Evolutionary conservation across 2,888 invertebrate genomes (phyloP).

Genomic region (Eupithecia insigniata): DNA sequence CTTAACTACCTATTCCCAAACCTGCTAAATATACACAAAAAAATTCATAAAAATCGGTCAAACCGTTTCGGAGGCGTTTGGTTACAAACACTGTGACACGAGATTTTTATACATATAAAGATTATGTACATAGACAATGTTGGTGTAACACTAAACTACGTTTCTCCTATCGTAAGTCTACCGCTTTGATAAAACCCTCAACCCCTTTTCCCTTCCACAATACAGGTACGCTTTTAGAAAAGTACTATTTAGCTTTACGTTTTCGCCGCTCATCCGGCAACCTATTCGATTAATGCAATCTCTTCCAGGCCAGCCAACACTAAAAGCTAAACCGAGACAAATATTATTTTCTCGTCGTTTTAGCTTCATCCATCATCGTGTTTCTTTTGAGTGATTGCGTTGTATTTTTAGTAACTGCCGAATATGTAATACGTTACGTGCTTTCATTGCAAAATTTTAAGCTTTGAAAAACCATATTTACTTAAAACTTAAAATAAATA

Average conservation of each 20-base stretch:
- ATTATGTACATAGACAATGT: too few relatives aligned
- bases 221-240: neutral
- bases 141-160: neutral
- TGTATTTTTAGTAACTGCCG: conserved; percentile 17
- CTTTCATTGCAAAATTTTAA: neutral
- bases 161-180: neutral
- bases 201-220: neutral
- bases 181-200: neutral
- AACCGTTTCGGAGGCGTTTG: too few relatives aligned
- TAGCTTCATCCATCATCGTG: conserved; percentile 31
- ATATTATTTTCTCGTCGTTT: conserved; percentile 16
- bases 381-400: conserved; percentile 23
- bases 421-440: neutral
- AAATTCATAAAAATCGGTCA: too few relatives aligned
- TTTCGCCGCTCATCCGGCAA: conserved; percentile 5
- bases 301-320: conserved; percentile 17
- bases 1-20: too few relatives aligned
- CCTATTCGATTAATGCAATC: conserved; percentile 10
- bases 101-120: too few relatives aligned
- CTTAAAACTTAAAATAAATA: too few relatives aligned
- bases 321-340: conserved; percentile 15
- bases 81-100: too few relatives aligned
- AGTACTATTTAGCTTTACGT: conserved; percentile 4
- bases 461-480: neutral
- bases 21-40: too few relatives aligned